Base-by-base conservation (phyloP, 2,113 vertebrate genomes). In the Gallinago media region DNA sequence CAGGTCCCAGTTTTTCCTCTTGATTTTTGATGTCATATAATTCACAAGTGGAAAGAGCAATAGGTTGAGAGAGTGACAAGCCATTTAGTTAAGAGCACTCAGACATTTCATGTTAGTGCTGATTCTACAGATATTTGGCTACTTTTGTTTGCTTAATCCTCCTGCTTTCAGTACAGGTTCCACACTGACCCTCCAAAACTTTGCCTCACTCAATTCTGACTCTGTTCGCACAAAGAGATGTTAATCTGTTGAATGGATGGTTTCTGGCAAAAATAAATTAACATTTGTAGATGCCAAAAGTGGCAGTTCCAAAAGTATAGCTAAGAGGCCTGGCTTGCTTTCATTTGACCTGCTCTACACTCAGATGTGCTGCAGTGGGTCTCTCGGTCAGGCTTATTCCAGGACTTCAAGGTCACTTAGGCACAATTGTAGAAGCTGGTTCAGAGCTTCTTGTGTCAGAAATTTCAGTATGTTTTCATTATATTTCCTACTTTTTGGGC, bases 191-290 rank as follows among this genome's bases (percentile, higher is more conserved):
- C 40, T 85, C 52, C 71, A 42, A 65, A 92, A 40, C 20, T 31
- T 71, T 44, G 59, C 26, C 32, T 71, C 25, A 11, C 12, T 84
- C 54, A 38, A 0, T 81, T 89, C 62, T 82, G 77, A 55, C n/a
- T 92, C 32, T 82, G 11, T 47, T 93, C n/a, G 32, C 12, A 82
- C 23, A 59, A 22, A 83, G 38, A 78, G 5, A 72, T 40, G 85
- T 88, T 85, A 75, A 61, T 79, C 66, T 82, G 27, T 42, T 79
- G 44, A 88, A 65, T 2, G 9, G 19, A 49, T 72, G 16, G 40
- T 61, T 84, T 96, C 61, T 72, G 70, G n/a, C 44, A 96, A 62
- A 85, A 91, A 59, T 31, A 82, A 81, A 86, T 52, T 32, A 72
- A 56, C 21, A 44, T 89, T 81, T 67, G 17, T 19, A 65, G 18